phyloP scores from a whole-genome alignment of 2,888 invertebrate genomes.

The Papilio gigon region DNA sequence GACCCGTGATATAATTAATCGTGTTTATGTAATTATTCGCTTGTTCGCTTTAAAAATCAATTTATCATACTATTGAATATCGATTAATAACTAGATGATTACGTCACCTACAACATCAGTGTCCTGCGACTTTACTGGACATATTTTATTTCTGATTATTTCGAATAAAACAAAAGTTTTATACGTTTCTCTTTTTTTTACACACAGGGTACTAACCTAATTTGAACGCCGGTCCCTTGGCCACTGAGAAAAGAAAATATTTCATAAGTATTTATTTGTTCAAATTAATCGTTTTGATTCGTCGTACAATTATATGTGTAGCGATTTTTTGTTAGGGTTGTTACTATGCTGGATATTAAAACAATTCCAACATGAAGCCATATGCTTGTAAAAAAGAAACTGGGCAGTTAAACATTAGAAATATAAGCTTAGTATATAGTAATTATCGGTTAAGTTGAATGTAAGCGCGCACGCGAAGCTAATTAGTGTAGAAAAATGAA shows the following conservation, averaged over 20 bases:
- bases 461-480: constrained; percentile 39
- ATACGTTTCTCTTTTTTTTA: not conserved
- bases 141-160: not conserved
- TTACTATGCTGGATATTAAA: too few species aligned
- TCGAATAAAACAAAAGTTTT: not conserved
- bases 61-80: constrained; percentile 36
- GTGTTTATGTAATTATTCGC: constrained; percentile 37
- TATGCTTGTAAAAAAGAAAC: not conserved
- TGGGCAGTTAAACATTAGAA: not conserved
- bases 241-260: too few species aligned
- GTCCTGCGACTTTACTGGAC: not conserved
- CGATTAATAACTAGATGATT: constrained; percentile 39
- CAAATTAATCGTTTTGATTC: too few species aligned
- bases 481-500: constrained; percentile 55
- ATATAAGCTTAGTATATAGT: constrained; percentile 19
- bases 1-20: constrained; percentile 26
- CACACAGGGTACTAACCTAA: too few species aligned
- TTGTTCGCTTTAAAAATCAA: constrained; percentile 36
- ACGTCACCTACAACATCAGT: constrained; percentile 27
- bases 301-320: too few species aligned
- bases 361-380: not conserved
- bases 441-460: constrained; percentile 33
- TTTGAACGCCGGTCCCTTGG: too few species aligned
- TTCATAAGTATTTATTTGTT: too few species aligned
- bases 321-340: too few species aligned